Evolutionary conservation across 2,113 vertebrate genomes (phyloP).

Genomic region (Mus musculus): GRCm39 chr14:82627501-82628000

Average conservation of each 20-base stretch:
- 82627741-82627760: background rate
- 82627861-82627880: background rate
- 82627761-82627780: background rate
- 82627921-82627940: background rate
- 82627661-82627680: background rate
- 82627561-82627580: background rate
- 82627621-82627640: background rate
- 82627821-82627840: background rate
- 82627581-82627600: background rate
- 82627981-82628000: background rate
- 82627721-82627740: background rate
- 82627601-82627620: background rate
- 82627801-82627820: background rate
- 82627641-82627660: background rate
- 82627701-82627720: background rate
- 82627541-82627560: background rate
- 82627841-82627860: background rate
- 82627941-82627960: no score
- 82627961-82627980: background rate
- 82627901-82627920: background rate
- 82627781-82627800: background rate
- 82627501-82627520: background rate
- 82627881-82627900: background rate
- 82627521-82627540: no score
- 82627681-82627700: background rate